Evolutionary conservation across 2,797 vertebrate genomes (phyloP), one percentile per base, ranked within the genome.

Genomic region (Lepilemur ruficaudatus): DNA sequence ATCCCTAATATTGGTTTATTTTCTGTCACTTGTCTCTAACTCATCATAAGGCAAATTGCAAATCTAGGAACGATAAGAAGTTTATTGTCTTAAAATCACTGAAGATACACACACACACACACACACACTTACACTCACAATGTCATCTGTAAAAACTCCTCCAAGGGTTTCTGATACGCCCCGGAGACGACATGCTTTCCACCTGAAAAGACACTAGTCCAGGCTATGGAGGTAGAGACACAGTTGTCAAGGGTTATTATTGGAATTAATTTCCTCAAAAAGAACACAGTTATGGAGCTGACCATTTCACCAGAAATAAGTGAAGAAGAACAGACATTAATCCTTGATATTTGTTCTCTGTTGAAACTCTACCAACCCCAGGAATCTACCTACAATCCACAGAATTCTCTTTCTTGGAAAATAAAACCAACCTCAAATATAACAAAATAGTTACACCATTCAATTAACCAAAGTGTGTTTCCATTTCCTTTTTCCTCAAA

Each of bases 281-380:
- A 92, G 57, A 95, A 57, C 18, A 73, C 1, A 35, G 32, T 76
- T 80, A 79, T 87, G 43, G 48, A 70, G 79, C 50, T 41, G 70
- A 94, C 69, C 30, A 91, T 76, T 43, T 76, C 43, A 69, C 83
- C 72, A 95, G 41, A 94, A 94, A 13, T 63, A 76, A 70, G n/a
- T 30, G 30, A 38, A 63, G 55, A 69, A 91, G 72, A 61, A 75
- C 12, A 57, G 43, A 88, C 5, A 32, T 52, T 57, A 46, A 67
- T 30, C 50, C 59, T 70, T 91, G 59, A 88, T 30, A 75, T 35
- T 46, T 38, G 43, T 84, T 59, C 87, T 83, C 8, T 65, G 7
- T 50, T 78, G 32, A 41, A 52, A 76, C 32, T 67, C 67, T 90
- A 46, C 38, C 18, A 61, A 48, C 46, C 67, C 59, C 59, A 48